Percentiles rank a stretch among this genome's conserved stretches.
phyloP scores from a whole-genome alignment of 1,140 invertebrate genomes.

The Macrotrachela quadricornifera region DNA sequence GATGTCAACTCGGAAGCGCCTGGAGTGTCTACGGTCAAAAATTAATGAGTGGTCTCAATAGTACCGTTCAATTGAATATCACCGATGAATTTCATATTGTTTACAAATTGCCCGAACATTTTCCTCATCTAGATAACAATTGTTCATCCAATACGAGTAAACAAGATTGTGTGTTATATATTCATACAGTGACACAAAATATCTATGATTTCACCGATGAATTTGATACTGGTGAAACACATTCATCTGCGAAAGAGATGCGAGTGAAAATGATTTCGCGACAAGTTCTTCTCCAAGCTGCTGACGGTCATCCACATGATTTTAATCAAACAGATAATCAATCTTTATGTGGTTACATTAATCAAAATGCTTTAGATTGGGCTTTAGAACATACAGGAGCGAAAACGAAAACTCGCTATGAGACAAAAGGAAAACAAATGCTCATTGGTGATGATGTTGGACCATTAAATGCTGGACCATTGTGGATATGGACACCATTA shows the following conservation, averaged over 20 bases:
- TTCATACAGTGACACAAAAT: conserved; percentile 3
- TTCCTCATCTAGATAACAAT: not conserved
- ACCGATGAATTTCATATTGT: not conserved
- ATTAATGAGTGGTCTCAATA: not conserved
- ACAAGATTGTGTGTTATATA: not conserved
- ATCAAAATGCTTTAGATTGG: conserved; percentile 4
- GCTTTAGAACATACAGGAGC: not conserved
- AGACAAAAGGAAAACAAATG: not conserved
- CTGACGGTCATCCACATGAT: not conserved
- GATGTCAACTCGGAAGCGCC: not conserved
- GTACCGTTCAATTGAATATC: not conserved
- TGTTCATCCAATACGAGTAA: not conserved
- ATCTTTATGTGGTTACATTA: not conserved
- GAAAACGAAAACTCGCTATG: not conserved
- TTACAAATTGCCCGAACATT: conserved; percentile 1
- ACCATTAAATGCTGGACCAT: not conserved
- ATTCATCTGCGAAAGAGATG: not conserved
- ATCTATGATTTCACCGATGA: not conserved
- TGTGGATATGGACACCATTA: conserved; percentile 1
- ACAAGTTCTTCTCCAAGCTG: conserved; percentile 3
- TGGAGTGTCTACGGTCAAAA: conserved; percentile 4
- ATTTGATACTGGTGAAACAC: conserved; percentile 1
- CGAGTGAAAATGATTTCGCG: not conserved
- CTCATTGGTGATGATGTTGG: not conserved
- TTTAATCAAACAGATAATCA: conserved; percentile 6